Conservation (phyloP, 2,113 vertebrate genomes). For the Pampusana beccarii region DNA sequence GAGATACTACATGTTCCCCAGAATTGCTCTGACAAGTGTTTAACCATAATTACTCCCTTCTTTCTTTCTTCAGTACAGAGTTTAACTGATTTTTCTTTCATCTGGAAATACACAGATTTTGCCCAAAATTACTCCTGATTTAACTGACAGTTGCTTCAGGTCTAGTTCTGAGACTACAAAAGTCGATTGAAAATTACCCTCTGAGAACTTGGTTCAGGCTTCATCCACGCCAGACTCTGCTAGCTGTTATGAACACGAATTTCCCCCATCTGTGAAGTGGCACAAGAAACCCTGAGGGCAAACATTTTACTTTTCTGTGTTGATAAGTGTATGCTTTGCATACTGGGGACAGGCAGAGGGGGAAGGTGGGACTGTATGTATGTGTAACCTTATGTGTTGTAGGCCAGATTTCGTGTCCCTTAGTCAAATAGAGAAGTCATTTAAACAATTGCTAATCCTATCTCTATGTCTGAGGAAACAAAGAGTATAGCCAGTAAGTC, state of each 20-base stretch:
- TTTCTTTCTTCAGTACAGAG: neutral
- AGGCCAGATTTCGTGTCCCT: neutral
- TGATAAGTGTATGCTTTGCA: neutral
- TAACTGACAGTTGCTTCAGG: neutral
- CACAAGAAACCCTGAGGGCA: neutral
- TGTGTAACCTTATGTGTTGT: neutral
- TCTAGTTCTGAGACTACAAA: neutral
- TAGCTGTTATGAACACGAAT: neutral
- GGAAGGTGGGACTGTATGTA: neutral
- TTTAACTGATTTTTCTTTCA: neutral
- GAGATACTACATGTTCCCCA: neutral
- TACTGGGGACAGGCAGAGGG: accelerated
- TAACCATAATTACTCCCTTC: neutral
- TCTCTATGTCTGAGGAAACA: neutral
- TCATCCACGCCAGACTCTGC: neutral
- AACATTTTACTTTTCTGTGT: neutral
- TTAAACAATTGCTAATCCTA: neutral
- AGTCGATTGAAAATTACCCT: neutral
- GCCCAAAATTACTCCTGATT: neutral
- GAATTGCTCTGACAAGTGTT: neutral
- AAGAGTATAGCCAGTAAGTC: neutral
- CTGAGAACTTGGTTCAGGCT: neutral
- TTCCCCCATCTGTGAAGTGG: neutral
- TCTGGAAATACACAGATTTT: neutral
- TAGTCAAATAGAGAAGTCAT: neutral